Conservation (phyloP, 2,888 invertebrate species). For the Mylabris sibirica region DNA sequence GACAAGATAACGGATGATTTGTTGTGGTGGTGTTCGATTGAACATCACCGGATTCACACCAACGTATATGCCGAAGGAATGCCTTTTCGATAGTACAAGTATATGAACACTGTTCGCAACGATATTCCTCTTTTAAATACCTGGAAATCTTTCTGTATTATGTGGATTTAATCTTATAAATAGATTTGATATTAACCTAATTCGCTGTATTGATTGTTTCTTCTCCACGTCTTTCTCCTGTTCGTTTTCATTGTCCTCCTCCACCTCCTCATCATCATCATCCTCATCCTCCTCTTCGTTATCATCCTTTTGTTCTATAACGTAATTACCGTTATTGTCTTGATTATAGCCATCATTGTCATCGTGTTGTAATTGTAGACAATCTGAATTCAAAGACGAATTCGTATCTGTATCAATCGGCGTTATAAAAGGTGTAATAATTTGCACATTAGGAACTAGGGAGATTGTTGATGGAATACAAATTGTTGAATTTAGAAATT, state of each 20-base stretch:
- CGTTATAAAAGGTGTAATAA: conserved; percentile 28
- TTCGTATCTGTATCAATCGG: conserved; percentile 25
- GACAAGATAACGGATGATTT: conserved; percentile 60
- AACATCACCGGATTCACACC: conserved; percentile 51
- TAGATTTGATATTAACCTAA: conserved; percentile 21
- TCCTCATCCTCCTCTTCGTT: conserved; percentile 24
- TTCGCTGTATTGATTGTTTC: conserved; percentile 26
- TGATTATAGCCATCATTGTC: conserved; percentile 21
- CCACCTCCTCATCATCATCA: neutral
- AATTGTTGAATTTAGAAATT: conserved; percentile 27
- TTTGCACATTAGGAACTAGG: conserved; percentile 25
- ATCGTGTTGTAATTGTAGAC: conserved; percentile 24
- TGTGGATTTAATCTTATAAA: neutral
- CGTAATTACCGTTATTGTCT: conserved; percentile 28
- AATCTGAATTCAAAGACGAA: conserved; percentile 28
- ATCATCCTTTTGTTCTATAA: conserved; percentile 22
- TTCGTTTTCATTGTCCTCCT: neutral
- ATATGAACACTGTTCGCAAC: conserved; percentile 65
- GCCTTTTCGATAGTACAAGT: conserved; percentile 67
- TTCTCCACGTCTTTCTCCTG: conserved; percentile 24
- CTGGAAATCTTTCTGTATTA: conserved; percentile 44
- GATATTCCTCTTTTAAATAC: conserved; percentile 66
- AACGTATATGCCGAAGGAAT: conserved; percentile 63
- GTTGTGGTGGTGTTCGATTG: no score
- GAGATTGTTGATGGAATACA: conserved; percentile 24